Conservation (phyloP, 2,888 invertebrate genomes). For the Eilema depressum region DNA sequence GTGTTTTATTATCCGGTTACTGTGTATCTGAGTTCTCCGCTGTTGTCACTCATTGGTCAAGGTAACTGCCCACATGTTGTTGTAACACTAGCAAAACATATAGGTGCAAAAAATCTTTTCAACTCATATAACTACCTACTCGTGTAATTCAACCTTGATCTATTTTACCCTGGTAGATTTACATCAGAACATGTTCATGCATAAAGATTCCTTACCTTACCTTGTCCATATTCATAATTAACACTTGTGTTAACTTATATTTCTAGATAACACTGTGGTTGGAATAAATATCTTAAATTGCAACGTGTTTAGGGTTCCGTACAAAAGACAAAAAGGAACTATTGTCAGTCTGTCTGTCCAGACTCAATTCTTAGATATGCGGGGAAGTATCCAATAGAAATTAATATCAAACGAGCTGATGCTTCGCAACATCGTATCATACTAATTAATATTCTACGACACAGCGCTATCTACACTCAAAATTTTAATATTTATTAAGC, state of each 20-base stretch:
- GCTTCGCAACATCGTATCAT: too few species aligned
- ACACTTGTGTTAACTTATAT: neutral
- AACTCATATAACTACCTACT: conserved; percentile 1
- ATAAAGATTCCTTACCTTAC: conserved; percentile 4
- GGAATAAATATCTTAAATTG: too few species aligned
- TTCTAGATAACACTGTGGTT: neutral
- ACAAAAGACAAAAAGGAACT: too few species aligned
- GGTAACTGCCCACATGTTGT: conserved; percentile 58
- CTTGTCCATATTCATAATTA: conserved; percentile 3
- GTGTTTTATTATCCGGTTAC: conserved; percentile 81
- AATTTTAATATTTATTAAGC: too few species aligned
- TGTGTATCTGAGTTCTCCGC: conserved; percentile 85
- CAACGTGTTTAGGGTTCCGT: too few species aligned
- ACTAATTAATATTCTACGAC: neutral
- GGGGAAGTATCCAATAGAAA: too few species aligned
- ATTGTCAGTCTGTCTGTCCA: too few species aligned
- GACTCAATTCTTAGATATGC: too few species aligned
- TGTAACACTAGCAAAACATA: conserved; percentile 14
- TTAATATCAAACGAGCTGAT: too few species aligned
- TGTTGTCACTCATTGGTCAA: conserved; percentile 80
- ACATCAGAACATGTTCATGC: conserved; percentile 5
- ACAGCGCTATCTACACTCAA: neutral
- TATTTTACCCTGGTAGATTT: conserved; percentile 2
- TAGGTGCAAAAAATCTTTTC: conserved; percentile 7
- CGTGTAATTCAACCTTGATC: conserved; percentile 3